Conservation (phyloP, 2,113 vertebrate genomes). For the Pimephales promelas region DNA sequence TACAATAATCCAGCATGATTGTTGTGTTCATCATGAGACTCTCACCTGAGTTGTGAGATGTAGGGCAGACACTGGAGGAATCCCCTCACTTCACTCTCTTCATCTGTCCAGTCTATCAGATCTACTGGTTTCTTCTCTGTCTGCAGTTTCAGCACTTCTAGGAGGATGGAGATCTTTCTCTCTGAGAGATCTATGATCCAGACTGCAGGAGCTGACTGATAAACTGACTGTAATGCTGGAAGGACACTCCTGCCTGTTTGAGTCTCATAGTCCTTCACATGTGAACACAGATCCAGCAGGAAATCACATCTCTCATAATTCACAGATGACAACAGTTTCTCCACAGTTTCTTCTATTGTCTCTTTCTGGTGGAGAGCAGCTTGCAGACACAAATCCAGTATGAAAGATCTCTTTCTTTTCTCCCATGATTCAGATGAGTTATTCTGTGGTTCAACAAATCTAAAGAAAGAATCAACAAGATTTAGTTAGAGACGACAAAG, state of each 20-base stretch:
- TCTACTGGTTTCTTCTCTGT: conserved; percentile 32
- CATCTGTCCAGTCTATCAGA: conserved; percentile 32
- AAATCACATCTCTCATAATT: conserved; percentile 11
- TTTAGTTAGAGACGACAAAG: too few relatives aligned
- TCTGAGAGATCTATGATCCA: conserved; percentile 21
- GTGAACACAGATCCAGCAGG: not conserved
- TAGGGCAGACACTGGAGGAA: conserved; percentile 25
- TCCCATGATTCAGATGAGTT: too few relatives aligned
- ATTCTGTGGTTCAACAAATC: too few relatives aligned
- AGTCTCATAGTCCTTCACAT: conserved; percentile 8
- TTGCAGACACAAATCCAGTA: too few relatives aligned
- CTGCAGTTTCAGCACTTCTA: conserved; percentile 7
- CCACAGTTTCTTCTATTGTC: not conserved
- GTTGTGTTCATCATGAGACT: too few relatives aligned
- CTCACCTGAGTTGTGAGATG: conserved; percentile 34
- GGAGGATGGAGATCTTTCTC: conserved; percentile 41
- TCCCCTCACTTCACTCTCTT: conserved; percentile 30
- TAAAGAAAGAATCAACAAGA: too few relatives aligned
- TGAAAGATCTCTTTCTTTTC: too few relatives aligned
- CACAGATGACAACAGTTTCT: too few relatives aligned
- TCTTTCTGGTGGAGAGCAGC: too few relatives aligned
- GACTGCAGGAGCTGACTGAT: conserved; percentile 10
- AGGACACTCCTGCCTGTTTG: conserved; percentile 3
- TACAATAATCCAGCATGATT: too few relatives aligned
- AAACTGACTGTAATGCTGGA: conserved; percentile 1